Conservation (phyloP, 2,113 vertebrate species). For the Rhagologus leucostigma region DNA sequence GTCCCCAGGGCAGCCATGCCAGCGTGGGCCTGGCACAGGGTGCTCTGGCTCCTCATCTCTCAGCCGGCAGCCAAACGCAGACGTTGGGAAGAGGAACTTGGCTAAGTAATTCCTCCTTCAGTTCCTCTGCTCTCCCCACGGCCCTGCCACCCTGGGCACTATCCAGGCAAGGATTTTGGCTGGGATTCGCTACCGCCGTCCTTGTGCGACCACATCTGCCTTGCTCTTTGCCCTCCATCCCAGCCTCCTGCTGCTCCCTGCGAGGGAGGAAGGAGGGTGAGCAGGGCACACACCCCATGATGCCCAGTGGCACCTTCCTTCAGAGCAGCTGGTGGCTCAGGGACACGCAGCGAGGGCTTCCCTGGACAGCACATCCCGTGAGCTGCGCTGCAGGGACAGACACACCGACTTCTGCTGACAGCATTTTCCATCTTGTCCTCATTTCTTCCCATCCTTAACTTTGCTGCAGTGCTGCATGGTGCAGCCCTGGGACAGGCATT, state of each 20-base stretch:
- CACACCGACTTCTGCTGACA: not conserved
- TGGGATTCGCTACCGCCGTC: fast-evolving
- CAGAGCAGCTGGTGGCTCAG: not conserved
- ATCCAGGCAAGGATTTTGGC: not conserved
- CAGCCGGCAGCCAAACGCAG: not conserved
- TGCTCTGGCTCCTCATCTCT: not conserved
- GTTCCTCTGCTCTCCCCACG: not conserved
- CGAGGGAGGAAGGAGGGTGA: fast-evolving
- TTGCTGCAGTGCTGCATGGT: not conserved
- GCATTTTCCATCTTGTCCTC: not conserved
- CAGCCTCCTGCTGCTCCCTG: not conserved
- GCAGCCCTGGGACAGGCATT: not conserved
- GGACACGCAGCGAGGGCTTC: fast-evolving
- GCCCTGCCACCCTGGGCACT: not conserved
- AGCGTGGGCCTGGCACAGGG: not conserved
- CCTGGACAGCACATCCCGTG: not conserved
- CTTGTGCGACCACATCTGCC: not conserved
- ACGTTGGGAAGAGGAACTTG: not conserved
- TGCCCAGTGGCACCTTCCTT: not conserved
- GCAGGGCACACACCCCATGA: not conserved
- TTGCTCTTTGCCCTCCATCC: not conserved
- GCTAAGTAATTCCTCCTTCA: not conserved
- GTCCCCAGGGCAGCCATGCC: not conserved
- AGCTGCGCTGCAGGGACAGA: not conserved
- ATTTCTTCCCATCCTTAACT: not conserved